Conservation (phyloP, 2,888 invertebrate genomes). For the Thereva nobilitata region DNA sequence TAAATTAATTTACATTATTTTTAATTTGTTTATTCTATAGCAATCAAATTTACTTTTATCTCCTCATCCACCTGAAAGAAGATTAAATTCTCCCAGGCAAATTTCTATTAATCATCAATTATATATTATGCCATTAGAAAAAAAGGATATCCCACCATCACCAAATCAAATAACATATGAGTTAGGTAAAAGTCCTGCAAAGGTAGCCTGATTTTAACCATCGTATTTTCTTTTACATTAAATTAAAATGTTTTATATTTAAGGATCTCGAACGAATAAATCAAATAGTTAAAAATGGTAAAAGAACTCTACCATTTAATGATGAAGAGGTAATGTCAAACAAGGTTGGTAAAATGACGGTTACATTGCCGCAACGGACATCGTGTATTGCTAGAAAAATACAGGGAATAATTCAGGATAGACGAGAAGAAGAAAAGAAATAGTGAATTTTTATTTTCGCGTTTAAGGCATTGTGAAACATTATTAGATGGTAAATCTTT, state of each 20-base stretch:
- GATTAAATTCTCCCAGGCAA: conserved; percentile 53
- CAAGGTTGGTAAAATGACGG: not conserved
- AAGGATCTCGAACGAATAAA: conserved; percentile 53
- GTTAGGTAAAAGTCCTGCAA: conserved; percentile 54
- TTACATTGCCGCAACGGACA: conserved; percentile 6
- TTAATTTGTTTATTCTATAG: conserved; percentile 43
- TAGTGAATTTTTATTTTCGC: conserved; percentile 1
- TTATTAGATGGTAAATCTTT: not conserved
- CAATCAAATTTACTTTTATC: conserved; percentile 64
- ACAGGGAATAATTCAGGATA: conserved; percentile 48
- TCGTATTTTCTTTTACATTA: not conserved
- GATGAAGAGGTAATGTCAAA: conserved; percentile 44
- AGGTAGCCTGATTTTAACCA: conserved; percentile 46
- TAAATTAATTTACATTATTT: conserved; percentile 7
- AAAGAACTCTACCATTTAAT: conserved; percentile 51
- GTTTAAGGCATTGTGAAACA: not conserved
- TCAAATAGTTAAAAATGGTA: conserved; percentile 51
- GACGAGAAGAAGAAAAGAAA: conserved; percentile 46
- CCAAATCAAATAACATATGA: conserved; percentile 53
- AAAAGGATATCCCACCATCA: conserved; percentile 56
- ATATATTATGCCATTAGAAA: conserved; percentile 63
- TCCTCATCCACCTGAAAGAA: conserved; percentile 69
- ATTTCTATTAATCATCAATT: conserved; percentile 61
- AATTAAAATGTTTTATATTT: not conserved
- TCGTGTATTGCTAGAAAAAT: conserved; percentile 44